Evolutionary conservation across 2,888 invertebrate genomes (phyloP).

Genomic region (Lasioglossum morio): DNA sequence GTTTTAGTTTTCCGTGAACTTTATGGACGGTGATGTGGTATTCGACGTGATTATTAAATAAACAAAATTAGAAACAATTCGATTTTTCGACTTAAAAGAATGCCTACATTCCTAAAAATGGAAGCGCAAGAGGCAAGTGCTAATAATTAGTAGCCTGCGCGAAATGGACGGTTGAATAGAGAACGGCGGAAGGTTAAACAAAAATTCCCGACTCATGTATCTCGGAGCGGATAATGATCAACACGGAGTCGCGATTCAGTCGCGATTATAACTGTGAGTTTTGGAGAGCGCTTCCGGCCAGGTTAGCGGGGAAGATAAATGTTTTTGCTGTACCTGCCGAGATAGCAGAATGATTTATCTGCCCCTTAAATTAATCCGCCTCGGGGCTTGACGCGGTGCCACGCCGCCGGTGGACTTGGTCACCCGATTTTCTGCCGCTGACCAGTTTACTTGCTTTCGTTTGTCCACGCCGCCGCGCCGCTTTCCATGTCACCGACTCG

Average conservation of each 20-base stretch:
- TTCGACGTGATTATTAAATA: not conserved
- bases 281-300: conserved; percentile 48
- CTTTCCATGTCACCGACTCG: conserved; percentile 18
- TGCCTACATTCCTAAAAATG: not conserved
- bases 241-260: conserved; percentile 43
- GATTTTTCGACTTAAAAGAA: not conserved
- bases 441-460: conserved; percentile 44
- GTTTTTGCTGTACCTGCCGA: conserved; percentile 71
- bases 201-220: conserved; percentile 19
- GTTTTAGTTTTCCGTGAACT: too few relatives aligned
- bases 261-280: conserved; percentile 54
- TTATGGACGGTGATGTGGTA: too few relatives aligned
- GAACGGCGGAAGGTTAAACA: not conserved
- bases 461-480: not conserved
- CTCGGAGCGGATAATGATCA: conserved; percentile 37
- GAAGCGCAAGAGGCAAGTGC: conserved; percentile 1
- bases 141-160: conserved; percentile 32
- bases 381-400: conserved; percentile 62
- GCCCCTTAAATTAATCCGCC: conserved; percentile 68
- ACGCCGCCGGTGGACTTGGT: conserved; percentile 50
- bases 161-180: not conserved
- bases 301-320: conserved; percentile 69
- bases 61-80: not conserved
- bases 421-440: conserved; percentile 59
- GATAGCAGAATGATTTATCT: conserved; percentile 75